phyloP scores from a whole-genome alignment of 2,888 invertebrate species.

The Chirona hameri region DNA sequence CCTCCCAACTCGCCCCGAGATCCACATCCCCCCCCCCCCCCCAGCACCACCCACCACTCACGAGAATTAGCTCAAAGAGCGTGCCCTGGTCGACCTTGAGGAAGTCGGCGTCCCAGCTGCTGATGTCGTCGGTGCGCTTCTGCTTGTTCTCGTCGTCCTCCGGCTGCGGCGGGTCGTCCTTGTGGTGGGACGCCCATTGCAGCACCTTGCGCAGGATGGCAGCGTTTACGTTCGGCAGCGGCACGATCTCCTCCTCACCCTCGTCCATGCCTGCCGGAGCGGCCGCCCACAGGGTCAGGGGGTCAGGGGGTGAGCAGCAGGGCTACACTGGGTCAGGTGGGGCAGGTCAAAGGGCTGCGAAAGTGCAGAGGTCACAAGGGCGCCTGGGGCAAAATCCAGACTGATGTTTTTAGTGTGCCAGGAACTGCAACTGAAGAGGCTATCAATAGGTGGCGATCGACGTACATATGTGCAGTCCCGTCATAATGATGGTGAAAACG shows the following conservation, averaged over 20 bases:
- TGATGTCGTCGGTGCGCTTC: conserved; percentile 98
- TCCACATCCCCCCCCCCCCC: not conserved
- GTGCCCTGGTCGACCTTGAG: conserved; percentile 95
- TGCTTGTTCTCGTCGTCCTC: conserved; percentile 98
- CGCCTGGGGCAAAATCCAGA: no score
- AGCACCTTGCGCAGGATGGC: conserved; percentile 90
- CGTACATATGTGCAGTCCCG: no score
- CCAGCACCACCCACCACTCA: conserved; percentile 43
- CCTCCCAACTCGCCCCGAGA: no score
- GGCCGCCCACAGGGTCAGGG: no score
- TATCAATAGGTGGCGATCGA: no score
- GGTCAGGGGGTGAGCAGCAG: no score
- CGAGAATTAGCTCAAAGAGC: conserved; percentile 86
- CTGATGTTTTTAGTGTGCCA: no score
- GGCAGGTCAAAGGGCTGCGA: no score
- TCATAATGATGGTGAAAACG: no score
- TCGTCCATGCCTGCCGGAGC: conserved; percentile 64
- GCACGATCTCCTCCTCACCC: conserved; percentile 90
- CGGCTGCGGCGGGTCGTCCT: conserved; percentile 91
- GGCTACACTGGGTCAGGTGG: no score
- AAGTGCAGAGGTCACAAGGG: no score
- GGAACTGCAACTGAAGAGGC: no score
- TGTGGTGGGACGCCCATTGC: conserved; percentile 89
- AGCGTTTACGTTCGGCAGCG: conserved; percentile 94
- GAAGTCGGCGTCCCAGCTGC: conserved; percentile 98